Percentiles rank a stretch among this genome's conserved stretches.
Conservation (phyloP, 2,888 invertebrate species). For the Andricus curvator region DNA sequence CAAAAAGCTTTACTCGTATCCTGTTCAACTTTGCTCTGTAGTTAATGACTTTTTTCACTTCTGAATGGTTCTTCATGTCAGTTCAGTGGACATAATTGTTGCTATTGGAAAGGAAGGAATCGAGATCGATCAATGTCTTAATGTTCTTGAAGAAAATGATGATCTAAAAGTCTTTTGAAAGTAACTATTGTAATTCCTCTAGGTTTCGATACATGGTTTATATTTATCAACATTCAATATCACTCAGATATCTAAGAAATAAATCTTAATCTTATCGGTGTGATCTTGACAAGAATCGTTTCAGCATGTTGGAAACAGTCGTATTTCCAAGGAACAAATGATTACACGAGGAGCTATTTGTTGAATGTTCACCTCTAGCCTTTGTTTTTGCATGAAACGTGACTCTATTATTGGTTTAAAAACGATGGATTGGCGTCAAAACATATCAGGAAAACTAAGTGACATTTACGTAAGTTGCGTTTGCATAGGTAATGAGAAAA, state of each 20-base stretch:
- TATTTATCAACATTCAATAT: background rate
- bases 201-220: background rate
- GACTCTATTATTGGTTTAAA: conserved; percentile 20
- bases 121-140: background rate
- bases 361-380: conserved; percentile 3
- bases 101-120: background rate
- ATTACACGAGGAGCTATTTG: background rate
- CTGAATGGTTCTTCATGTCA: conserved; percentile 2
- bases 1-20: background rate
- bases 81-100: background rate
- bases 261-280: background rate
- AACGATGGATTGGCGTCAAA: conserved; percentile 28
- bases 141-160: background rate
- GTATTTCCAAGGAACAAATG: conserved; percentile 1
- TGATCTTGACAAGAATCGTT: background rate
- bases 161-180: background rate
- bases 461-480: conserved; percentile 19
- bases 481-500: conserved; percentile 5
- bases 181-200: background rate
- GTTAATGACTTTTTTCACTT: conserved; percentile 20
- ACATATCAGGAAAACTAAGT: conserved; percentile 28
- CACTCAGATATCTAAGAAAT: background rate
- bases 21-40: conserved; percentile 16
- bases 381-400: conserved; percentile 17
- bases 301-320: background rate